Evolutionary conservation across 1,140 invertebrate genomes (phyloP).

Genomic region (Aplysia californica): DNA sequence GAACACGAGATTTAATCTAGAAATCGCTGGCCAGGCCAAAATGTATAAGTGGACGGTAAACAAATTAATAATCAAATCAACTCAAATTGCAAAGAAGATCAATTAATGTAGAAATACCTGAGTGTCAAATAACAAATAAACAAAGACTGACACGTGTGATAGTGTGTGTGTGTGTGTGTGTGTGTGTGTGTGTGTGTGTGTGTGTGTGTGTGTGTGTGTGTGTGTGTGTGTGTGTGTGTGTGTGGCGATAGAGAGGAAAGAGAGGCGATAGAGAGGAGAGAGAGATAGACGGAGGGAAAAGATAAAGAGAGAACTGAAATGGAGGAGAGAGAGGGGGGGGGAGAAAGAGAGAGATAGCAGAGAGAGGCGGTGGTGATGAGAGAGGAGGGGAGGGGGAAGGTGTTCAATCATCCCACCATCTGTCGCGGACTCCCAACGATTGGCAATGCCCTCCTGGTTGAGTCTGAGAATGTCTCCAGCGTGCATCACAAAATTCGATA

Average conservation of each 20-base stretch:
- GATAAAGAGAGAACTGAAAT: not conserved
- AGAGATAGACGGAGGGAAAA: not conserved
- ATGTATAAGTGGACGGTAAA: not conserved
- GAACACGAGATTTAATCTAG: not conserved
- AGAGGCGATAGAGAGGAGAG: not conserved
- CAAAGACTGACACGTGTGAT: not conserved
- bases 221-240: not conserved
- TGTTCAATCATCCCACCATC: too few species aligned
- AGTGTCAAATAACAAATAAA: not conserved
- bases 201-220: not conserved
- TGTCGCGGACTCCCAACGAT: too few species aligned
- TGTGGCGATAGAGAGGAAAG: not conserved
- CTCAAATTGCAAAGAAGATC: too few species aligned
- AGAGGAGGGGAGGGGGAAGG: not conserved
- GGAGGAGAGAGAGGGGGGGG: conserved; percentile 17
- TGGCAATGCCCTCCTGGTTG: too few species aligned
- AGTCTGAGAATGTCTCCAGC: too few species aligned
- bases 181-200: conserved; percentile 6
- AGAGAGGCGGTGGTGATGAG: not conserved
- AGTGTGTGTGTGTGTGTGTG: conserved; percentile 10
- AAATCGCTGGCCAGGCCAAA: not conserved
- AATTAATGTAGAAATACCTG: too few species aligned
- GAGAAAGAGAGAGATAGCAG: conserved; percentile 13
- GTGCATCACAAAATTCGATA: too few species aligned
- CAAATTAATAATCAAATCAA: too few species aligned